Conservation (phyloP, 2,113 vertebrate species). For the Aphyosemion australe region DNA sequence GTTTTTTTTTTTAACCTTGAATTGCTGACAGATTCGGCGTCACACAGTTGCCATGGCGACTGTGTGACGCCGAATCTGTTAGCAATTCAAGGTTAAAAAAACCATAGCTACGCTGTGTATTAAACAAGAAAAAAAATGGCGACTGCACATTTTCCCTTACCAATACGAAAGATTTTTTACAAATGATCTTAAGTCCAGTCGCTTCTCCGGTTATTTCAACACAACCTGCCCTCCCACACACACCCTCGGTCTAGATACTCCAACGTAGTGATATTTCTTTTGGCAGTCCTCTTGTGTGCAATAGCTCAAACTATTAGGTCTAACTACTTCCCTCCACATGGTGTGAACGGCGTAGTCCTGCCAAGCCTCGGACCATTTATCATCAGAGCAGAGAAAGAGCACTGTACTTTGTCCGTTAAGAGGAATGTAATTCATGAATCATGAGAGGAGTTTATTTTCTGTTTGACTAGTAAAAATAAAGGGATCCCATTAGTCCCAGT, state of each 20-base stretch:
- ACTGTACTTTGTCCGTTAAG: constrained; percentile 47
- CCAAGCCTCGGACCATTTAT: constrained; percentile 55
- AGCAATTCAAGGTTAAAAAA: too few relatives aligned
- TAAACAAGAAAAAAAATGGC: too few relatives aligned
- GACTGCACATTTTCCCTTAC: neutral
- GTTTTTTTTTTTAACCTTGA: too few relatives aligned
- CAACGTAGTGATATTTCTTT: constrained; percentile 39
- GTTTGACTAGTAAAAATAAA: constrained; percentile 44
- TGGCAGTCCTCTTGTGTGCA: constrained; percentile 31
- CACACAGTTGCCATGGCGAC: too few relatives aligned
- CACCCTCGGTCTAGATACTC: constrained; percentile 4
- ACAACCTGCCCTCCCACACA: constrained; percentile 4
- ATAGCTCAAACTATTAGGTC: constrained; percentile 40
- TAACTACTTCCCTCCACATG: constrained; percentile 17
- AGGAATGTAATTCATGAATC: constrained; percentile 60
- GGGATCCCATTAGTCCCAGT: constrained; percentile 65
- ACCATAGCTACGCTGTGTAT: too few relatives aligned
- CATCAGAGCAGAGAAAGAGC: constrained; percentile 42
- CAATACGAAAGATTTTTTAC: constrained; percentile 4
- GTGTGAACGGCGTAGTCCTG: constrained; percentile 40
- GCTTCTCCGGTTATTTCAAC: constrained; percentile 8
- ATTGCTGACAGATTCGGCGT: too few relatives aligned
- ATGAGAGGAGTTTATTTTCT: constrained; percentile 25
- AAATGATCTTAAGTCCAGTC: constrained; percentile 5
- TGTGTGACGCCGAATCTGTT: too few relatives aligned